Conservation (phyloP, 2,797 vertebrate species). For the Crocidura indochinensis region DNA sequence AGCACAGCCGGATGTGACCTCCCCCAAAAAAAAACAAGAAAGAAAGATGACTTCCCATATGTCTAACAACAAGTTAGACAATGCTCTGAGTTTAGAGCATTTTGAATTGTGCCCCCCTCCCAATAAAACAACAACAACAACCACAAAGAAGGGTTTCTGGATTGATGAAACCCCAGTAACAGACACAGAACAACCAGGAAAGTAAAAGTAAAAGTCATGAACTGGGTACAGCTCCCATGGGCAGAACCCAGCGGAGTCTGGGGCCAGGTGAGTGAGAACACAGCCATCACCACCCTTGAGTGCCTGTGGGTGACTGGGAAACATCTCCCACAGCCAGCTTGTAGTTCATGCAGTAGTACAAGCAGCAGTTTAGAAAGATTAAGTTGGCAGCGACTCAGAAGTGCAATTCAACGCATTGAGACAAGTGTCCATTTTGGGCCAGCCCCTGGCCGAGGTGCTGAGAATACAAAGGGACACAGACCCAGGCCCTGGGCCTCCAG, state of each 20-base stretch:
- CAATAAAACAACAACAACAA: too few species aligned
- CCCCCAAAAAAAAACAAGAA: too few species aligned
- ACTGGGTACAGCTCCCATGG: background rate
- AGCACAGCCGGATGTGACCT: too few species aligned
- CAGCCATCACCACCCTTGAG: conserved; percentile 8
- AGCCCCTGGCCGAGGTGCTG: conserved; percentile 72
- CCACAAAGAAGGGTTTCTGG: background rate
- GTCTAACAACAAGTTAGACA: too few species aligned
- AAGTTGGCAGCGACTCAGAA: conserved; percentile 61
- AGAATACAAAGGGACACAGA: conserved; percentile 60
- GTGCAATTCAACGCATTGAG: background rate
- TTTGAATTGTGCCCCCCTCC: too few species aligned
- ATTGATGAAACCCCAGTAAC: background rate
- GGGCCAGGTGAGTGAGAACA: too few species aligned
- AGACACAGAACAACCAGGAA: background rate
- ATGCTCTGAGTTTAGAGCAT: too few species aligned
- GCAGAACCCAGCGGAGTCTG: too few species aligned
- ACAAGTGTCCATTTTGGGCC: conserved; percentile 40
- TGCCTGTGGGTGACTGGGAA: background rate
- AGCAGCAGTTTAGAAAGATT: conserved; percentile 74
- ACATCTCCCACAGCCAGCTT: background rate
- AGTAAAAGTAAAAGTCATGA: background rate
- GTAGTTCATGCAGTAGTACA: background rate
- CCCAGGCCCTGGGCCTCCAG: conserved; percentile 16
- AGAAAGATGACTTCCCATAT: background rate